Percentiles rank a stretch among this genome's conserved stretches.
These are phyloP conservation scores for Coluber constrictor DNA, from an alignment of 2,797 vertebrate species.

Conservation along the genomic window DNA sequence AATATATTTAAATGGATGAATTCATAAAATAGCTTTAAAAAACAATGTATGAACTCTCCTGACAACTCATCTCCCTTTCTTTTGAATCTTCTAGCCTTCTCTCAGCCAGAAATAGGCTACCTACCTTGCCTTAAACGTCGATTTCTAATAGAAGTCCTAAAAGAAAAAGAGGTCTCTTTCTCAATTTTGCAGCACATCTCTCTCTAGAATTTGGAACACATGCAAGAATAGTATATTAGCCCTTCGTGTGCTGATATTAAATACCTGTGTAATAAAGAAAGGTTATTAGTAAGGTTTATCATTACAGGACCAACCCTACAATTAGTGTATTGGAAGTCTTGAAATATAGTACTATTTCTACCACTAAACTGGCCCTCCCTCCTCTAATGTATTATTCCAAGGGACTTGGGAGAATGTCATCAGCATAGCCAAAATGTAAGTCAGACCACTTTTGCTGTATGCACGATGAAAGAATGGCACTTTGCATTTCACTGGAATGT, in stretches of 20 bases:
- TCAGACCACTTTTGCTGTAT: neutral
- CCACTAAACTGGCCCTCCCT: neutral
- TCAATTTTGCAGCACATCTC: neutral
- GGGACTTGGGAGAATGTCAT: neutral
- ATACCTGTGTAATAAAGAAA: neutral
- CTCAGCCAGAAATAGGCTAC: neutral
- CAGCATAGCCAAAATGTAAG: neutral
- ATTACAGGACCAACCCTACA: neutral
- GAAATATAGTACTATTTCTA: neutral
- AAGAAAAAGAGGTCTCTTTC: neutral
- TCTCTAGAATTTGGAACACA: neutral
- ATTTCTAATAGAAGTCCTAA: neutral
- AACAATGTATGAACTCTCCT: neutral
- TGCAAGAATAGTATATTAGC: neutral
- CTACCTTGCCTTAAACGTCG: neutral
- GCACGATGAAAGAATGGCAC: neutral
- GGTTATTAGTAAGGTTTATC: neutral
- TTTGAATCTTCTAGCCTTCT: neutral
- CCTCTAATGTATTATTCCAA: neutral
- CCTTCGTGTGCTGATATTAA: neutral
- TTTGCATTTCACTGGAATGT: neutral
- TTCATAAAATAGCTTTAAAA: neutral
- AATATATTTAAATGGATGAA: neutral
- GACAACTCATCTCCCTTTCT: neutral
- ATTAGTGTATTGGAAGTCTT: neutral